Base-by-base conservation (phyloP, 2,888 invertebrate species). In the Yponomeuta sedellus region DNA sequence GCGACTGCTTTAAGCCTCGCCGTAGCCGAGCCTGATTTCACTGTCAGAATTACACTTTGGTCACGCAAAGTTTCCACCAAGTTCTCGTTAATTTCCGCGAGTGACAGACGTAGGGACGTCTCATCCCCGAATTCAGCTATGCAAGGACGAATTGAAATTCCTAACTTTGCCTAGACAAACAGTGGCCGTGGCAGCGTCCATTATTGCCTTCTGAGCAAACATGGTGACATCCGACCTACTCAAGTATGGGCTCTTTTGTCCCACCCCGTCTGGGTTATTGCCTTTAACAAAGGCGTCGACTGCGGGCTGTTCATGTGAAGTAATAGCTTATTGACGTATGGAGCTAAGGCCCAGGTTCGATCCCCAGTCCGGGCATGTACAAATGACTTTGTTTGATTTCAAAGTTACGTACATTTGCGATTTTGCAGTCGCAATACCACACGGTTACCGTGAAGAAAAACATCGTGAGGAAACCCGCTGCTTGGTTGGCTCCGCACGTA, bases 151-250 rank as follows among this genome's bases (percentile, higher is more conserved):
- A 20, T 59, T 59, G 11, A 12, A 59, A 59, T 22, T 22, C 25
- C 61, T 28, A 65, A 28, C 44, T 87, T 86, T 83, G 82, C 83
- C 78, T 85, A 87, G 86, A 86, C 88, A 84, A 88, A 88, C 87
- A 86, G 77, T 74, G 77, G 78, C 77, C 74, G 77, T 78, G 81
- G 85, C 86, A 83, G 75, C 74, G 78, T 74, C 85, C 83, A 82
- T 88, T 88, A 89, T 90, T 90, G 88, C 85, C 82, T 84, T 78
- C 81, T 76, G 81, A 76, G 77, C 88, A 89, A 90, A 88, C 86
- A 88, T 82, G 78, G 64, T 57, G 58, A 57, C 25, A 11, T 77
- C 80, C 81, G 44, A 78, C 77, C 72, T 71, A 76, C 78, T 81
- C 82, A 80, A 81, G 77, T 73, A 74, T 72, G 72, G 71, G 74